phyloP scores from a whole-genome alignment of 2,797 vertebrate species.

The Arrhamphus sclerolepis region DNA sequence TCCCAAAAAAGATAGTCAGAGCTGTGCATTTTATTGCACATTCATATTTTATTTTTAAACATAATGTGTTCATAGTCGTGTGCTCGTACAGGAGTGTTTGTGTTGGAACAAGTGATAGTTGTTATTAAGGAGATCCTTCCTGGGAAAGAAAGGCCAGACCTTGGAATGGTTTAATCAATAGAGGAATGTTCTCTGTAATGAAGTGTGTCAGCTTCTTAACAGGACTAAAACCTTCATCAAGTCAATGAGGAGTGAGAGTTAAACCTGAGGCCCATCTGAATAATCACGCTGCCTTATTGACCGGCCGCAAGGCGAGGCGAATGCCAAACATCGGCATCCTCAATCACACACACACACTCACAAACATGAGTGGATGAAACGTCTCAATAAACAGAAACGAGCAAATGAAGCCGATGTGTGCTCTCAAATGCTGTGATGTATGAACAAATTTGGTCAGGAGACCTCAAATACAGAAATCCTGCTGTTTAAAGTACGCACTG shows the following conservation, averaged over 20 bases:
- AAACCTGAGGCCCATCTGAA: conserved; percentile 79
- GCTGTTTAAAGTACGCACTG: too few relatives aligned
- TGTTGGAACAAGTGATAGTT: conserved; percentile 41
- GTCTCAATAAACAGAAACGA: conserved; percentile 9
- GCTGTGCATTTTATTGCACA: too few relatives aligned
- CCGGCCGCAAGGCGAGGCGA: conserved; percentile 48
- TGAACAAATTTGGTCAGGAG: too few relatives aligned
- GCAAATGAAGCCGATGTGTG: not conserved
- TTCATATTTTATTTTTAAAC: not conserved
- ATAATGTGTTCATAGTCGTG: not conserved
- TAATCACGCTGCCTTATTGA: conserved; percentile 79
- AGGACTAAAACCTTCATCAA: conserved; percentile 85
- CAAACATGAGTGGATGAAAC: not conserved
- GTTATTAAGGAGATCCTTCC: conserved; percentile 79
- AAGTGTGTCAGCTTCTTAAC: conserved; percentile 93
- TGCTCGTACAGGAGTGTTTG: conserved; percentile 18
- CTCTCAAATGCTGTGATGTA: too few relatives aligned
- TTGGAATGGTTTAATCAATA: conserved; percentile 95
- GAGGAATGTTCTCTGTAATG: conserved; percentile 89
- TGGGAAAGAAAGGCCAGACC: conserved; percentile 80
- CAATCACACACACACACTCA: conserved; percentile 28
- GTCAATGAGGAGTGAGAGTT: conserved; percentile 81
- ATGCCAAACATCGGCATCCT: conserved; percentile 55
- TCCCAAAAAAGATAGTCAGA: too few relatives aligned
- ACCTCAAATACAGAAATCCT: too few relatives aligned